Evolutionary conservation across 2,797 vertebrate species (phyloP).

Genomic region (Danio tinwini): DNA sequence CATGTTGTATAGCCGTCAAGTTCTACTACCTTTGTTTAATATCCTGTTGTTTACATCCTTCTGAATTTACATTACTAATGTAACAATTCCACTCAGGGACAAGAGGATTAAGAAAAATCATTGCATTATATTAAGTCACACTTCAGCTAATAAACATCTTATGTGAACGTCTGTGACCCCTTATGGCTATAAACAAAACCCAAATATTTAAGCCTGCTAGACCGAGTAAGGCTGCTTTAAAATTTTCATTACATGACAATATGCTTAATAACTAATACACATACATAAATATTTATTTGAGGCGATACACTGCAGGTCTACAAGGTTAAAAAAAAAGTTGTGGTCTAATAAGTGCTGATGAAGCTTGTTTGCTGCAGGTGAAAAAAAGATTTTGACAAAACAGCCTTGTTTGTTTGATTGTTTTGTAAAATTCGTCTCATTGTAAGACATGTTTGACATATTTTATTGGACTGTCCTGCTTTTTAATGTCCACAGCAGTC

Average conservation of each 20-base stretch:
- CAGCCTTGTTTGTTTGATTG: too few relatives aligned
- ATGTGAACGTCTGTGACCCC: background rate
- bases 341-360: too few relatives aligned
- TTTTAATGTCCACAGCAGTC: too few relatives aligned
- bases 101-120: slow-evolving; percentile 29
- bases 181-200: background rate
- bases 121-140: slow-evolving; percentile 7
- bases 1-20: background rate
- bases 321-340: too few relatives aligned
- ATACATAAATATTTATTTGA: slow-evolving; percentile 7
- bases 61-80: background rate
- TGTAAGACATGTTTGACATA: too few relatives aligned
- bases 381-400: too few relatives aligned
- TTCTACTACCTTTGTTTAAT: background rate
- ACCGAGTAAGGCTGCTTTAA: background rate
- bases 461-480: too few relatives aligned
- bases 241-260: background rate
- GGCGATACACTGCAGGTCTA: too few relatives aligned
- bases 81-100: background rate
- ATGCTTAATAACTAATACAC: background rate
- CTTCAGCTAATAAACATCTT: background rate
- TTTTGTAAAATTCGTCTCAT: too few relatives aligned
- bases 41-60: slow-evolving; percentile 1
- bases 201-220: slow-evolving; percentile 3
- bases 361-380: too few relatives aligned